Conservation (phyloP, 2,797 vertebrate genomes). For the Meriones psammophilus region DNA sequence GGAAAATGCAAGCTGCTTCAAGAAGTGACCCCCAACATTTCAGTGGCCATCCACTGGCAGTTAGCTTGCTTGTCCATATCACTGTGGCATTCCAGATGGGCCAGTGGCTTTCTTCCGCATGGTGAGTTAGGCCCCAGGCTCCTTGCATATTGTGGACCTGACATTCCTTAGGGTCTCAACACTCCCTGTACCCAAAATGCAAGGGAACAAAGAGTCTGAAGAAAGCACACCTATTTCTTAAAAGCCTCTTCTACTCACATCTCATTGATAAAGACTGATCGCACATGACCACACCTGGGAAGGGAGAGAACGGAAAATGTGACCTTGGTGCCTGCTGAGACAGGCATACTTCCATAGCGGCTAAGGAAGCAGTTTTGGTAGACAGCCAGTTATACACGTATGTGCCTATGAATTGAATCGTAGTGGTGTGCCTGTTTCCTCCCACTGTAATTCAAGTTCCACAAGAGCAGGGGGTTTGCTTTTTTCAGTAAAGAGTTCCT, state of each 20-base stretch:
- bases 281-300: rapidly evolving
- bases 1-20: neutral
- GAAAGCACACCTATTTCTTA: neutral
- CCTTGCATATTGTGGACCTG: neutral
- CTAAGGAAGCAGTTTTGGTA: neutral
- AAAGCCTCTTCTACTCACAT: neutral
- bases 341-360: neutral
- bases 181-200: neutral
- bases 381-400: no score
- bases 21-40: neutral
- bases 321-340: neutral
- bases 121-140: neutral
- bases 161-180: neutral
- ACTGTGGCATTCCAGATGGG: neutral
- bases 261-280: neutral
- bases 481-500: neutral
- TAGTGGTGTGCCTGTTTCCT: neutral
- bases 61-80: neutral
- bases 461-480: neutral
- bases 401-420: neutral
- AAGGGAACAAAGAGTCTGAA: neutral
- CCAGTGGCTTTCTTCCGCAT: neutral
- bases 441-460: neutral
- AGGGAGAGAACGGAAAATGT: neutral
- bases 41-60: neutral